Conservation (phyloP, 2,797 vertebrate genomes). For the Pangasius djambal region DNA sequence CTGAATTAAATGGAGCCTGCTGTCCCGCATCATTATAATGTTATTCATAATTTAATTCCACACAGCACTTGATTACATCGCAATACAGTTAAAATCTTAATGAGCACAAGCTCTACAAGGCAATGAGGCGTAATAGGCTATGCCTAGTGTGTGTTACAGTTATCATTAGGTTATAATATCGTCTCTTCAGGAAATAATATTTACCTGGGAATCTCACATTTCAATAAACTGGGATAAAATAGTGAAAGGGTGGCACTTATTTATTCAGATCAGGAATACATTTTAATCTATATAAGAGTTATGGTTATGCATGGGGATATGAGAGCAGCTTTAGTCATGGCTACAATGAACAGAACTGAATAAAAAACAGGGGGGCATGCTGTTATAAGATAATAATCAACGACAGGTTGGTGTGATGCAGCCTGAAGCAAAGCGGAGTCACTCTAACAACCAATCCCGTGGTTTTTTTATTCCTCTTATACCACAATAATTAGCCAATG, state of each 20-base stretch:
- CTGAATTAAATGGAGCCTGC: neutral
- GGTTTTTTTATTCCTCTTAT: neutral
- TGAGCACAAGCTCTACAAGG: neutral
- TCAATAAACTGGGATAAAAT: neutral
- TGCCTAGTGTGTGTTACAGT: neutral
- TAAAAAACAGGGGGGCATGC: neutral
- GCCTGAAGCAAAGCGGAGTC: neutral
- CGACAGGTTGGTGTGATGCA: neutral
- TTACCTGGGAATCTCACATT: neutral
- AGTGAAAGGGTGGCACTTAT: neutral
- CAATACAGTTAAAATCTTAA: neutral
- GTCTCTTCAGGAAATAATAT: neutral
- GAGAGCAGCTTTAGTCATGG: neutral
- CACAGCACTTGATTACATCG: neutral
- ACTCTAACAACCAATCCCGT: neutral
- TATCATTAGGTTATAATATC: neutral
- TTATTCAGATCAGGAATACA: neutral
- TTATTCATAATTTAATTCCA: conserved; percentile 13
- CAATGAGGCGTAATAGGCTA: neutral
- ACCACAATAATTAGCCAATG: neutral
- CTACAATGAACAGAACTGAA: neutral
- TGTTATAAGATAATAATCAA: neutral
- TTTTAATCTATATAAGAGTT: too few relatives aligned
- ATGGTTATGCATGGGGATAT: neutral
- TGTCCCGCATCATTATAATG: conserved; percentile 6